Evolutionary conservation across 2,113 vertebrate species (phyloP).

Genomic region (Xiphophorus maculatus): DNA sequence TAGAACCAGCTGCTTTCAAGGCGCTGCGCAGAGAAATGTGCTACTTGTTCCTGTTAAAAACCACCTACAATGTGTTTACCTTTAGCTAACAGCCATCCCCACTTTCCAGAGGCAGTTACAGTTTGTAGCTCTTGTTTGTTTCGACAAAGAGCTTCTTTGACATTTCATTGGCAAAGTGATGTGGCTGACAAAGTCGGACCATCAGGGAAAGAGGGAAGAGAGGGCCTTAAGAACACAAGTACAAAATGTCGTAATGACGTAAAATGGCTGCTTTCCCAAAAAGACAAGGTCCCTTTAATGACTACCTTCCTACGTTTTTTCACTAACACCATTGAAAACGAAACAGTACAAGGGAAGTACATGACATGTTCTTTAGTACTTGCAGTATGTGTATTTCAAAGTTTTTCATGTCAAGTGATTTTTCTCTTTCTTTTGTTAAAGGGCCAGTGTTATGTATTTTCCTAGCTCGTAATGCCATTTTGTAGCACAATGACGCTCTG

Average conservation of each 20-base stretch:
- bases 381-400: too few relatives aligned
- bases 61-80: slow-evolving; percentile 45
- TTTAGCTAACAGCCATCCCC: slow-evolving; percentile 14
- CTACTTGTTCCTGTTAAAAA: slow-evolving; percentile 20
- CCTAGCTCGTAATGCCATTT: too few relatives aligned
- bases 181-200: slow-evolving; percentile 28
- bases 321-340: neutral
- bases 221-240: slow-evolving; percentile 1
- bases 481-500: too few relatives aligned
- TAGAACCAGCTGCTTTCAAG: slow-evolving; percentile 26
- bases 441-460: too few relatives aligned
- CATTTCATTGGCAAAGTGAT: slow-evolving; percentile 38
- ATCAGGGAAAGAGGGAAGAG: slow-evolving; percentile 22
- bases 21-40: slow-evolving; percentile 16
- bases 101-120: slow-evolving; percentile 28
- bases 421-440: too few relatives aligned
- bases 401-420: too few relatives aligned
- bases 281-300: neutral
- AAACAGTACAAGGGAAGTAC: neutral
- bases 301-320: neutral
- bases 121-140: slow-evolving; percentile 37
- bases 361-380: too few relatives aligned
- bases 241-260: neutral
- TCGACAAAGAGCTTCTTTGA: slow-evolving; percentile 5
- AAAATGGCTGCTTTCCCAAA: slow-evolving; percentile 1